Base-by-base conservation (phyloP, 2,888 invertebrate species). In the Protodeltote pygarga region DNA sequence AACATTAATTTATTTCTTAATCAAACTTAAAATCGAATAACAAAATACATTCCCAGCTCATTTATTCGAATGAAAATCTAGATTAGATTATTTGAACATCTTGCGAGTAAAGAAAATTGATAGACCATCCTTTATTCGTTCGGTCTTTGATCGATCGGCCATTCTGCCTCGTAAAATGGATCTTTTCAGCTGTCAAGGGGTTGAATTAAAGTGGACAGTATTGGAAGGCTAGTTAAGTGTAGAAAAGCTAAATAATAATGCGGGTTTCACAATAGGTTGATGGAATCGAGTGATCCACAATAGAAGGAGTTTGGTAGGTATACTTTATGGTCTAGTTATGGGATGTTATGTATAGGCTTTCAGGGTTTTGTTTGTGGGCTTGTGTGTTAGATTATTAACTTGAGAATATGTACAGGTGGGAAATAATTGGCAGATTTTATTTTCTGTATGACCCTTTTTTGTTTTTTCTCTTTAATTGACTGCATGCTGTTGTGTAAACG, bases 161-260 rank as follows among this genome's bases (percentile, higher is more conserved):
- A 73, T 74, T 76, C 71, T 71, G 29, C 59, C 48, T 54, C 52
- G 60, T 65, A 71, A 71, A 75, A 77, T 68, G 73, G 69, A 75
- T 80, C 81, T 65, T 84, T 84, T 84, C 79, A 81, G 71, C 81
- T 84, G 84, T 85, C 85, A 67, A 55, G 58, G 21, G 13, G 37
- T 19, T 75, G 78, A 78, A 79, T 79, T 78, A 84, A 76, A 73
- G 64, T 64, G 73, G 68, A 65, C 74, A 70, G 73, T 79, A 73
- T 62, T 70, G 67, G 67, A 71, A 51, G 69, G 66, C 57, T 68
- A 65, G 69, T 68, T 68, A 68, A 55, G 65, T 64, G 73, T 71
- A 75, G 75, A 68, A 77, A 73, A 62, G 73, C 72, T 71, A 75
- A 75, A 77, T 75, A 83, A 81, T 84, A 81, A 79, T 74, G 70